phyloP scores from a whole-genome alignment of 2,113 vertebrate genomes.

The Chionis minor region DNA sequence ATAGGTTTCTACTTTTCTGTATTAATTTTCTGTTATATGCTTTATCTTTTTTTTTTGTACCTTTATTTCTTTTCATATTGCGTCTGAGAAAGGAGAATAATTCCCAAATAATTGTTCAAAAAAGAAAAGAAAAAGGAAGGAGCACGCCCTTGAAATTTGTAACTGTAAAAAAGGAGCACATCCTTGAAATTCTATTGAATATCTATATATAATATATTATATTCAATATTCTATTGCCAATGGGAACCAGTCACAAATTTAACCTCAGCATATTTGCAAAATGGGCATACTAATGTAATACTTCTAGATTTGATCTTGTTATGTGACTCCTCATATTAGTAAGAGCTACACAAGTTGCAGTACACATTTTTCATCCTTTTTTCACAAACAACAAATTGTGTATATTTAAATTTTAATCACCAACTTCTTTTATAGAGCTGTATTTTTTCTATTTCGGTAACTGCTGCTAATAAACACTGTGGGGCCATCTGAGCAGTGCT shows the following conservation, averaged over 20 bases:
- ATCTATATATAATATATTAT: too few relatives aligned
- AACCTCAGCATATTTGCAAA: not conserved
- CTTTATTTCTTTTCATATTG: not conserved
- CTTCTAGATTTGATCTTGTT: not conserved
- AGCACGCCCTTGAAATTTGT: not conserved
- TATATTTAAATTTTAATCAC: not conserved
- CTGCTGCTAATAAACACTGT: not conserved
- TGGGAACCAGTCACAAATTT: not conserved
- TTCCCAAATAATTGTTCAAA: not conserved
- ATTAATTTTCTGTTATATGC: not conserved
- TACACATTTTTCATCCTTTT: not conserved
- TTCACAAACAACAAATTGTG: not conserved
- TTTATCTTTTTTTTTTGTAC: not conserved
- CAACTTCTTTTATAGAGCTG: not conserved
- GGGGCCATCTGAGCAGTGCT: not conserved
- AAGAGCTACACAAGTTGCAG: not conserved
- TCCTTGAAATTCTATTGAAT: not conserved
- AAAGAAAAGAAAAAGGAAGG: not conserved
- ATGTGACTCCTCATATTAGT: not conserved
- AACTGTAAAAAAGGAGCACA: not conserved
- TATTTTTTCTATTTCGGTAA: not conserved
- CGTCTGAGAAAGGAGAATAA: not conserved
- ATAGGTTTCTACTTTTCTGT: not conserved
- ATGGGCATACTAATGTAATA: not conserved
- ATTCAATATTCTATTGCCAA: not conserved